Conservation (phyloP, 2,888 invertebrate genomes). For the Parasteatoda lunata region DNA sequence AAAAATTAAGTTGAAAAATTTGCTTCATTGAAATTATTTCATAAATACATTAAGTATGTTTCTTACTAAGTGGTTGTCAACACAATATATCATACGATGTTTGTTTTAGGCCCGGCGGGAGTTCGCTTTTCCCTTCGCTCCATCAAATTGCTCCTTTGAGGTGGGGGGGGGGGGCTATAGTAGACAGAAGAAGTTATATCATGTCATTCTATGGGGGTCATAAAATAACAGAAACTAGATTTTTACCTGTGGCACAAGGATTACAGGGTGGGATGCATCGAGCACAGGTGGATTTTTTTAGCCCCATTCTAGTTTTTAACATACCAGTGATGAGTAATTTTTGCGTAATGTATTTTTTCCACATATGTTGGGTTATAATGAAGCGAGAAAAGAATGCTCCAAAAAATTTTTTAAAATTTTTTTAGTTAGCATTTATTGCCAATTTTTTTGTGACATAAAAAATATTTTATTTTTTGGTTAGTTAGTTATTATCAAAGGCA, state of each 20-base stretch:
- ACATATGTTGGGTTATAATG: slow-evolving; percentile 29
- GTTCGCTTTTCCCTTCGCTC: slow-evolving; percentile 14
- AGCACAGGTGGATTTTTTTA: slow-evolving; percentile 54
- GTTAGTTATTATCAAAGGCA: no score
- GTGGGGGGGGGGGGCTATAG: slow-evolving; percentile 8
- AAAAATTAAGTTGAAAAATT: no score
- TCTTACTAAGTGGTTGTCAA: no score
- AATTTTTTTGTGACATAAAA: no score
- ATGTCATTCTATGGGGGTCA: slow-evolving; percentile 36
- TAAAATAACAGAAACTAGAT: slow-evolving; percentile 47
- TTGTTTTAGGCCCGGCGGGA: slow-evolving; percentile 48
- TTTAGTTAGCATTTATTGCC: no score
- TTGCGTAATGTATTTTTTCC: slow-evolving; percentile 1
- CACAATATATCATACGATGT: slow-evolving; percentile 60
- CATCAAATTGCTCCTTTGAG: not conserved
- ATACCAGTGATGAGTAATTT: slow-evolving; percentile 24
- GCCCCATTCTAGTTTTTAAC: slow-evolving; percentile 23
- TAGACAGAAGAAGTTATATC: slow-evolving; percentile 59
- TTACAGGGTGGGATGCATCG: slow-evolving; percentile 16
- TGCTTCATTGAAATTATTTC: no score
- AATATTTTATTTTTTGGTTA: no score
- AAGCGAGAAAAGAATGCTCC: no score
- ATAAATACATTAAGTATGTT: no score
- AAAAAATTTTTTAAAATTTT: no score
- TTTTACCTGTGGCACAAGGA: slow-evolving; percentile 29